Evolutionary conservation across 1,140 invertebrate genomes (phyloP).

Genomic region (Temnothorax longispinosus): DNA sequence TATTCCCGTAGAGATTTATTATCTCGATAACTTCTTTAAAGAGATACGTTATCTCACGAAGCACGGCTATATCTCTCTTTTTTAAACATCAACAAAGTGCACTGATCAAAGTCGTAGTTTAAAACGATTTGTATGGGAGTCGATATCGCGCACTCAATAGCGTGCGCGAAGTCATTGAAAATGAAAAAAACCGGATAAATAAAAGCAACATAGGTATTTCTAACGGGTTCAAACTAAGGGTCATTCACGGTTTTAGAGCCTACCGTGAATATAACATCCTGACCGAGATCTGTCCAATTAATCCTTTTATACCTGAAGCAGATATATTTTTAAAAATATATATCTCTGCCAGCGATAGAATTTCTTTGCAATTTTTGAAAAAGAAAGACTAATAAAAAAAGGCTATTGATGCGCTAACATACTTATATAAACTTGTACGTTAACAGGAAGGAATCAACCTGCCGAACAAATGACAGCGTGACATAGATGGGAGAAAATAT

Average conservation of each 20-base stretch:
- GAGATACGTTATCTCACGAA: conserved; percentile 46
- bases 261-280: neutral
- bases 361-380: neutral
- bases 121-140: neutral
- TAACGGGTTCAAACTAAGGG: neutral
- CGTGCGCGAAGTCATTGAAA: neutral
- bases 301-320: neutral
- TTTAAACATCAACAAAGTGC: conserved; percentile 31
- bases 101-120: conserved; percentile 9
- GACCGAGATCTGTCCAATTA: neutral
- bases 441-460: conserved; percentile 14
- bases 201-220: neutral
- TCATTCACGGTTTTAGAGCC: neutral
- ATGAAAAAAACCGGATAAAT: neutral
- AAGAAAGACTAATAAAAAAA: neutral
- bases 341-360: neutral
- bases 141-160: neutral
- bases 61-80: neutral
- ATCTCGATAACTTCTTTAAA: conserved; percentile 53
- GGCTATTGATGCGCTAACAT: neutral
- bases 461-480: conserved; percentile 20
- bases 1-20: conserved; percentile 51
- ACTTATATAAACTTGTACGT: neutral
- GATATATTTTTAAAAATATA: neutral
- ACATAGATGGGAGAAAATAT: conserved; percentile 8